Base-by-base conservation (phyloP, 2,888 invertebrate species). In the Euclidia mi region DNA sequence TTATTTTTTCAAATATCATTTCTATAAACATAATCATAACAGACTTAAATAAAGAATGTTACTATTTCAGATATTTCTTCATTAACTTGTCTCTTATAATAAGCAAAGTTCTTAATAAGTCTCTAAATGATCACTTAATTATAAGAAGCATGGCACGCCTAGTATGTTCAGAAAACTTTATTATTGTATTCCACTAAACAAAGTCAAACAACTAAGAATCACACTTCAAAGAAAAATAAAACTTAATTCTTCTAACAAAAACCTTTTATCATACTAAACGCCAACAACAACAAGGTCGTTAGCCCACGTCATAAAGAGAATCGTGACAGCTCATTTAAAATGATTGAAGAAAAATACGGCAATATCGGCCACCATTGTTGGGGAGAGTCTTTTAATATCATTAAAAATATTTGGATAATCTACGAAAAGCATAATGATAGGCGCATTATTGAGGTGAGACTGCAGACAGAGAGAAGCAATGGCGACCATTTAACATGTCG, bases 401-500 rank as follows among this genome's bases (percentile, higher is more conserved):
- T 64, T 57, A 56, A 61, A 70, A 63, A 51, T 55, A 35, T 35
- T n/a, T 41, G 53, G 55, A 71, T 60, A 65, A 67, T 71, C 57
- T 32, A 48, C 41, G 43, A 35, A 61, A 46, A 60, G 43, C 52
- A 71, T 78, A 78, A 77, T 66, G 65, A 74, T 68, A 46, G 49
- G 48, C 46, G 61, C 70, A 71, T 78, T 82, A 79, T 76, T 62
- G 80, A 77, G 72, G 45, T 68, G 79, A 76, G 71, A 40, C 50
- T 37, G 58, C 32, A 57, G 65, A 70, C 69, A 71, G 71, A 74
- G 73, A 65, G 68, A 70, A 80, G 82, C 85, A 85, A 86, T 86
- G 85, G 83, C 73, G 78, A 79, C 83, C 88, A 90, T 91, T 91
- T 87, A 91, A 89, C 90, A 91, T 85, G 87, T 90, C 90, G 83